Evolutionary conservation across 2,113 vertebrate genomes (phyloP).

Genomic region (Carassius gibelio): DNA sequence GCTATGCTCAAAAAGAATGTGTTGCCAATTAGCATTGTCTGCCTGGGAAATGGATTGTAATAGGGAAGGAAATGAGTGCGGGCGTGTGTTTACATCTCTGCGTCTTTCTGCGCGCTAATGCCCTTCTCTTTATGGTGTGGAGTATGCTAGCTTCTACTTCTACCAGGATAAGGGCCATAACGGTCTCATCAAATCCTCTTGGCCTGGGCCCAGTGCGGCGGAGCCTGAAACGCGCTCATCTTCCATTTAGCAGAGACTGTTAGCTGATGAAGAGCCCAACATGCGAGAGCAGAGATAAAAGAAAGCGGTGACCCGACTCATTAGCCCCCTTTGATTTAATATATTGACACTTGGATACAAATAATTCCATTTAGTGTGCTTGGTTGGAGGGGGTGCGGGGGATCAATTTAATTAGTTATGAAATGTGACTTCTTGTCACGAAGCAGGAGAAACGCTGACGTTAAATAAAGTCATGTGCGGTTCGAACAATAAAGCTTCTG

Average conservation of each 20-base stretch:
- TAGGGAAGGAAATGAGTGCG: slow-evolving; percentile 66
- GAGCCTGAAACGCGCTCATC: slow-evolving; percentile 70
- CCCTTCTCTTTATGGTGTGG: slow-evolving; percentile 36
- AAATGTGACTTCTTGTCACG: slow-evolving; percentile 97
- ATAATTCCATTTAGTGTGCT: slow-evolving; percentile 98
- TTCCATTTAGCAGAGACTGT: slow-evolving; percentile 77
- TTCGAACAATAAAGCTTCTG: slow-evolving; percentile 97
- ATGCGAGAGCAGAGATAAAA: slow-evolving; percentile 90
- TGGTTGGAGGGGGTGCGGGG: slow-evolving; percentile 78
- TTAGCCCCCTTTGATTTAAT: slow-evolving; percentile 99
- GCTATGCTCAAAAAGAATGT: slow-evolving; percentile 74
- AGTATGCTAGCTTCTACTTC: slow-evolving; percentile 29
- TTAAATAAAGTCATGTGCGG: slow-evolving; percentile 93
- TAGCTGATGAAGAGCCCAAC: slow-evolving; percentile 84
- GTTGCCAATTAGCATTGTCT: slow-evolving; percentile 77
- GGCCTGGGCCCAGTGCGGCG: slow-evolving; percentile 71
- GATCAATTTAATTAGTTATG: slow-evolving; percentile 99
- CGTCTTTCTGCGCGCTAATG: slow-evolving; percentile 27
- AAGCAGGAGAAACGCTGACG: slow-evolving; percentile 96
- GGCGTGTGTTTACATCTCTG: slow-evolving; percentile 21
- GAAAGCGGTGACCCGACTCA: slow-evolving; percentile 95
- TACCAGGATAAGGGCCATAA: slow-evolving; percentile 58
- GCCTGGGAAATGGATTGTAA: slow-evolving; percentile 73
- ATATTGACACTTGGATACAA: slow-evolving; percentile 98
- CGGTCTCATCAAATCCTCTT: slow-evolving; percentile 72